phyloP scores from a whole-genome alignment of 2,888 invertebrate genomes.

The Brachylomia viminalis region DNA sequence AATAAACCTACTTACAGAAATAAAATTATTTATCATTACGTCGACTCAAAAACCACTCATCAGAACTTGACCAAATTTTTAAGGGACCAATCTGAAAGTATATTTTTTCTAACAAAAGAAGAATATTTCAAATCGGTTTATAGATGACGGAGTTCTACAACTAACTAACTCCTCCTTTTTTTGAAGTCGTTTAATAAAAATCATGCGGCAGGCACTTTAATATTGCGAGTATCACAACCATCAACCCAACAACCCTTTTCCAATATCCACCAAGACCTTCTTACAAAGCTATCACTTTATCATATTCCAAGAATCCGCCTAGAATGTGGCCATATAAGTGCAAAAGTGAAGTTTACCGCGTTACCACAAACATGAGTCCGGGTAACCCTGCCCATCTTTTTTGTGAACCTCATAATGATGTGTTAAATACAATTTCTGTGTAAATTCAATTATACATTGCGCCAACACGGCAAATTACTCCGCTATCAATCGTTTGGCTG shows the following conservation, averaged over 20 bases:
- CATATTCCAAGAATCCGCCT: conserved; percentile 24
- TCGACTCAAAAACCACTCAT: too few species aligned
- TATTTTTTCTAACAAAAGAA: too few species aligned
- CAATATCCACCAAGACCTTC: conserved; percentile 4
- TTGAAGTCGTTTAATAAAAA: too few species aligned
- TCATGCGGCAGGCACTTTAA: neutral
- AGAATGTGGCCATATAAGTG: conserved; percentile 28
- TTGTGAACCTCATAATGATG: conserved; percentile 72
- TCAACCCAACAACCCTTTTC: conserved; percentile 2
- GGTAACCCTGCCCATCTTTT: conserved; percentile 72
- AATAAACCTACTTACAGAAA: too few species aligned
- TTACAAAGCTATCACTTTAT: conserved; percentile 12
- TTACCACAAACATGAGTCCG: conserved; percentile 11
- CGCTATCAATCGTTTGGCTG: conserved; percentile 71
- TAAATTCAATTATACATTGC: conserved; percentile 77
- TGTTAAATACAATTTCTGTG: conserved; percentile 79
- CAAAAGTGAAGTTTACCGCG: conserved; percentile 22
- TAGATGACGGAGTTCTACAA: too few species aligned
- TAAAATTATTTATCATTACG: too few species aligned
- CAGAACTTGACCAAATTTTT: too few species aligned
- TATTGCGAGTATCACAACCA: neutral
- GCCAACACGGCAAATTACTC: conserved; percentile 78
- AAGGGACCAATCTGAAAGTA: too few species aligned
- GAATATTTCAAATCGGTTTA: too few species aligned
- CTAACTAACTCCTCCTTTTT: too few species aligned